These are phyloP conservation scores for Harpegnathos saltator DNA, from an alignment of 1,140 invertebrate species.

Conservation along the genomic window DNA sequence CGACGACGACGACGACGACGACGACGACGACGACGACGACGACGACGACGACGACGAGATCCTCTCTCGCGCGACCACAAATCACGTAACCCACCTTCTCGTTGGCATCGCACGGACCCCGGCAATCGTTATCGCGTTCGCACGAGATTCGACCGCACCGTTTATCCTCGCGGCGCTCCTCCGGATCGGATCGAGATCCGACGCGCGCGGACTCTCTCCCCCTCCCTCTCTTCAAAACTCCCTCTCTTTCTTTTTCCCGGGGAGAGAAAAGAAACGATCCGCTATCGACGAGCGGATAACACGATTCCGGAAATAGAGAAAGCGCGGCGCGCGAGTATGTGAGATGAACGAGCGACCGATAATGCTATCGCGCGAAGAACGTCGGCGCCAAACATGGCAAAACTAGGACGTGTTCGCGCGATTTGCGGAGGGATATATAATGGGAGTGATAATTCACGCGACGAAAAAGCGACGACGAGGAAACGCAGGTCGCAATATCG, in stretches of 20 bases:
- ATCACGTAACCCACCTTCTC: conserved; percentile 62
- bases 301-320: conserved; percentile 46
- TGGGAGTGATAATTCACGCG: neutral
- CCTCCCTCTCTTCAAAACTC: no score
- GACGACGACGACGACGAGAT: conserved; percentile 33
- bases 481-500: no score
- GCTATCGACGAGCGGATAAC: conserved; percentile 35
- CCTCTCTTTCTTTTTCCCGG: no score
- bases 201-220: conserved; percentile 8
- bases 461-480: neutral
- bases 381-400: neutral
- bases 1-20: conserved; percentile 31
- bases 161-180: conserved; percentile 63
- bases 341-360: conserved; percentile 7
- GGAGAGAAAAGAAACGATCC: neutral
- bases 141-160: conserved; percentile 66
- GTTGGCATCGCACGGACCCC: conserved; percentile 19
- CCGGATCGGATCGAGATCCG: conserved; percentile 24
- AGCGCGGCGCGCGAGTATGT: neutral
- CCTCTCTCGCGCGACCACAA: conserved; percentile 46
- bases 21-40: conserved; percentile 32
- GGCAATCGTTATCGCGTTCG: conserved; percentile 64
- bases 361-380: neutral
- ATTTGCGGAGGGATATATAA: conserved; percentile 11
- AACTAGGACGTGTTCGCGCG: conserved; percentile 14